Evolutionary conservation across 1,140 invertebrate species (phyloP).

Genomic region (Conopomorpha cramerella): DNA sequence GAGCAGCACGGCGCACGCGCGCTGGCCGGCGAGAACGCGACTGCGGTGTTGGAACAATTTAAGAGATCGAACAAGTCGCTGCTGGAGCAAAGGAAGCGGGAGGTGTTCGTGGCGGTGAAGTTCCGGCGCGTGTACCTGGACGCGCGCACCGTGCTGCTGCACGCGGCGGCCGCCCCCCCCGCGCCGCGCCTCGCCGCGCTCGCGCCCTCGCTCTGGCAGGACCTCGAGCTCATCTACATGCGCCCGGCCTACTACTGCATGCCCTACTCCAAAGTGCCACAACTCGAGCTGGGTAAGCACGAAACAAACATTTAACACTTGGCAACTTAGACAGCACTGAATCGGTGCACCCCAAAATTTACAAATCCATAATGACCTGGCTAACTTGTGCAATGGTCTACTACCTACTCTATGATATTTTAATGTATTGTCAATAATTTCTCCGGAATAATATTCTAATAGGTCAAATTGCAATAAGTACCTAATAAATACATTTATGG

Average conservation of each 20-base stretch:
- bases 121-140: constrained; percentile 32
- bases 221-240: constrained; percentile 28
- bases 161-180: constrained; percentile 19
- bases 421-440: too few species aligned
- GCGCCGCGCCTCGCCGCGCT: too few species aligned
- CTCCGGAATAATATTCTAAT: too few species aligned
- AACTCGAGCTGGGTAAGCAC: constrained; percentile 20
- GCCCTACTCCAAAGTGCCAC: constrained; percentile 14
- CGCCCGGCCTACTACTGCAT: constrained; percentile 32
- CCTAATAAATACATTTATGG: too few species aligned
- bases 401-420: too few species aligned
- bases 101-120: constrained; percentile 15
- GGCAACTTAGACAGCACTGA: too few species aligned
- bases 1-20: constrained; percentile 12
- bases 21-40: constrained; percentile 7
- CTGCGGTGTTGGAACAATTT: constrained; percentile 16
- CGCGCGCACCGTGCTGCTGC: constrained; percentile 18
- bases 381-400: too few species aligned
- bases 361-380: too few species aligned
- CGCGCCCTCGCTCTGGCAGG: constrained; percentile 28
- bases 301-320: too few species aligned
- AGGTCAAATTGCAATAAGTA: too few species aligned
- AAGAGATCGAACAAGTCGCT: constrained; percentile 10
- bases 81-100: constrained; percentile 15
- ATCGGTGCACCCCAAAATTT: too few species aligned